These are phyloP conservation scores for Troides oblongomaculatus DNA, from an alignment of 2,888 invertebrate genomes.

Conservation along the genomic window DNA sequence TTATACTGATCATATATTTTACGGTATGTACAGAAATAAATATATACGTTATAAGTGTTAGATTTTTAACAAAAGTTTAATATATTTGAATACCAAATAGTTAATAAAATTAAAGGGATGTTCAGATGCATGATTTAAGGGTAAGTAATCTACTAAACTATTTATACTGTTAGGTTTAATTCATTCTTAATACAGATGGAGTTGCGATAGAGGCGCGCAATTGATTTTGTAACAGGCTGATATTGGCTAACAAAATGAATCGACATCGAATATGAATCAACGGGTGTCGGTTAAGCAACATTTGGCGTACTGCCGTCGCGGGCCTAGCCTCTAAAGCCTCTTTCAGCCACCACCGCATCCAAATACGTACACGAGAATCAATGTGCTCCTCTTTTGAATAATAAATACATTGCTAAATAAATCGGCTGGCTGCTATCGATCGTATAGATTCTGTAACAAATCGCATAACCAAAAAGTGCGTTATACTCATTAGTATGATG, in stretches of 20 bases:
- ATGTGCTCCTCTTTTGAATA: constrained; percentile 56
- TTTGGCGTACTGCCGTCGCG: constrained; percentile 53
- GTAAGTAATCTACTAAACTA: background rate
- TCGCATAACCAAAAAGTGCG: constrained; percentile 15
- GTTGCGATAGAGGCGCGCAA: background rate
- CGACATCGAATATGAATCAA: constrained; percentile 44
- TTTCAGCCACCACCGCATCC: constrained; percentile 57
- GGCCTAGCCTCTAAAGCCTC: constrained; percentile 44
- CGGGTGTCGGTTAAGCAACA: constrained; percentile 45
- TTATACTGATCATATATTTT: no score
- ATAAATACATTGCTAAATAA: constrained; percentile 54
- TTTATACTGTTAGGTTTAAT: background rate
- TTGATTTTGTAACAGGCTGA: background rate
- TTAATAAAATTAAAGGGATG: no score
- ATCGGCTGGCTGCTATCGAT: constrained; percentile 28
- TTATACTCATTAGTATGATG: constrained; percentile 21
- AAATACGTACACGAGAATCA: constrained; percentile 63
- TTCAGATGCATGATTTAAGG: no score
- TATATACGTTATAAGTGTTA: no score
- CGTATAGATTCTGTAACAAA: constrained; percentile 24
- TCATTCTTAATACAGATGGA: background rate
- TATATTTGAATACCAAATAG: no score
- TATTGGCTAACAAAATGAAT: background rate
- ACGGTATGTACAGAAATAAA: no score
- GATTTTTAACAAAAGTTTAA: no score